These are phyloP conservation scores for Leucophenga varia DNA, from an alignment of 1,140 invertebrate species.

Conservation along the genomic window DNA sequence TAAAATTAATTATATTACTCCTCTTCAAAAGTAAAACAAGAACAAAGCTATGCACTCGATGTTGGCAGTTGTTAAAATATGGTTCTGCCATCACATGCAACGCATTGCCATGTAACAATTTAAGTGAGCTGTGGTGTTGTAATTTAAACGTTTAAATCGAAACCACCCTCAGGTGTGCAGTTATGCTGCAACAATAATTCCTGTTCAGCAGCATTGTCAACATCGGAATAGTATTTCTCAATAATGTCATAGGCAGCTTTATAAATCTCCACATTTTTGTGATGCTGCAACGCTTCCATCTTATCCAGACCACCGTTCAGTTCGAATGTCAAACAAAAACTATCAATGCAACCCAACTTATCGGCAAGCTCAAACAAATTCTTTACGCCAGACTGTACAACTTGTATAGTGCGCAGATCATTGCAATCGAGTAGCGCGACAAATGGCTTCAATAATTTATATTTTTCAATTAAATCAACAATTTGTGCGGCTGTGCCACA, in stretches of 20 bases:
- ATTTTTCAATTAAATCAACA: constrained; percentile 70
- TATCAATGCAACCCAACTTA: constrained; percentile 72
- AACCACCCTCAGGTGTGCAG: too few relatives aligned
- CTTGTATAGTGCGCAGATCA: constrained; percentile 71
- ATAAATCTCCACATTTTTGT: constrained; percentile 95
- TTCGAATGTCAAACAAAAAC: constrained; percentile 75
- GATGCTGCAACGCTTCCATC: constrained; percentile 86
- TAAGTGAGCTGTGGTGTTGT: too few relatives aligned
- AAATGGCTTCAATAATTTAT: constrained; percentile 78
- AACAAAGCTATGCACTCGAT: too few relatives aligned
- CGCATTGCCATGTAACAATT: too few relatives aligned
- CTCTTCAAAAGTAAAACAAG: too few relatives aligned
- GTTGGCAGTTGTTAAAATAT: too few relatives aligned
- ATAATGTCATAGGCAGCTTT: constrained; percentile 75
- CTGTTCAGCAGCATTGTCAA: constrained; percentile 42
- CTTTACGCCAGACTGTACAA: constrained; percentile 82
- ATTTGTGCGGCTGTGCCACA: constrained; percentile 87
- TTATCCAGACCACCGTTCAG: constrained; percentile 85
- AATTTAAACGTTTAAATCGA: too few relatives aligned
- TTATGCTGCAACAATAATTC: constrained; percentile 6
- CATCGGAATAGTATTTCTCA: constrained; percentile 73
- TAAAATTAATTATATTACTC: too few relatives aligned
- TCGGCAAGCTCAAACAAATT: constrained; percentile 69
- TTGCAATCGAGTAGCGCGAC: constrained; percentile 75
- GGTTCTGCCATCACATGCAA: too few relatives aligned